Conservation (phyloP, 2,797 vertebrate genomes). For the Fistularia tabacaria region DNA sequence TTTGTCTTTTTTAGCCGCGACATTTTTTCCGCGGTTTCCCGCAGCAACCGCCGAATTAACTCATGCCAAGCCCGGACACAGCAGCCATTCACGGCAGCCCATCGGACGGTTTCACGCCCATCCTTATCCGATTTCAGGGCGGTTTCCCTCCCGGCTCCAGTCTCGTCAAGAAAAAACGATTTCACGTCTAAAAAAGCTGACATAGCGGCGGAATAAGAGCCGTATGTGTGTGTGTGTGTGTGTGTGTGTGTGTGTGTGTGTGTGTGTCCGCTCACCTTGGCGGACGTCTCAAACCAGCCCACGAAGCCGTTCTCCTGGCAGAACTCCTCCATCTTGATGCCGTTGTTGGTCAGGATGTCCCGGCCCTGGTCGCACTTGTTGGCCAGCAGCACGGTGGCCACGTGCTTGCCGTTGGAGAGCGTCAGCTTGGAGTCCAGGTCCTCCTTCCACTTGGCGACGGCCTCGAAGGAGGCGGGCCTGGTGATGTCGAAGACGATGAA, state of each 20-base stretch:
- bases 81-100: too few relatives aligned
- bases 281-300: conserved; percentile 96
- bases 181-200: too few relatives aligned
- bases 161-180: too few relatives aligned
- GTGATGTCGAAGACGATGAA: conserved; percentile 98
- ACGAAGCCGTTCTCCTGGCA: conserved; percentile 96
- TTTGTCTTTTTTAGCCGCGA: too few relatives aligned
- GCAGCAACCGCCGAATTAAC: too few relatives aligned
- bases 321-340: conserved; percentile 97
- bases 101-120: too few relatives aligned
- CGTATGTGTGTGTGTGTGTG: conserved; percentile 2
- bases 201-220: too few relatives aligned
- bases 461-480: conserved; percentile 92
- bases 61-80: too few relatives aligned
- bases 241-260: conserved; percentile 2
- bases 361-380: conserved; percentile 97
- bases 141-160: too few relatives aligned
- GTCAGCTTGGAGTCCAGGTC: conserved; percentile 97
- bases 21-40: too few relatives aligned
- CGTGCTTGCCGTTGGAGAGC: conserved; percentile 89
- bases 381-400: conserved; percentile 91
- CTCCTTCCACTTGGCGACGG: conserved; percentile 96
- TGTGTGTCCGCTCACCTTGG: conserved; percentile 86
- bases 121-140: too few relatives aligned
- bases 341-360: conserved; percentile 86